phyloP scores from a whole-genome alignment of 2,113 vertebrate species.

The Triplophysa rosa region DNA sequence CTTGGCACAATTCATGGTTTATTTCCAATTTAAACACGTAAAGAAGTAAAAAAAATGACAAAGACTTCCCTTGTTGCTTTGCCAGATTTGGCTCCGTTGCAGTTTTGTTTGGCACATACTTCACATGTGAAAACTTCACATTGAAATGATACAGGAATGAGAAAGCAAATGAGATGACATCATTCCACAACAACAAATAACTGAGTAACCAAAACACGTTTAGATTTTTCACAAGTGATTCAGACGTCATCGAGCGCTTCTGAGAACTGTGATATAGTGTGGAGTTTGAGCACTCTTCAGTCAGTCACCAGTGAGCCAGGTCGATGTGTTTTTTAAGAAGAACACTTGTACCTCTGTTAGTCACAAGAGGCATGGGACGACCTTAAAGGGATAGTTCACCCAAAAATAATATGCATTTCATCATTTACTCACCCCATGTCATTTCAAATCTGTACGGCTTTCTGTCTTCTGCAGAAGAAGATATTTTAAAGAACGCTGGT shows the following conservation, averaged over 20 bases:
- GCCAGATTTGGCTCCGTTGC: background rate
- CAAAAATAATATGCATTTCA: too few species aligned
- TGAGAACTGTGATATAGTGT: background rate
- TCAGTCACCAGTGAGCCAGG: background rate
- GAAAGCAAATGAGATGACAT: background rate
- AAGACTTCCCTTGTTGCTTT: background rate
- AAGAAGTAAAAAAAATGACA: background rate
- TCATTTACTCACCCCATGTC: too few species aligned
- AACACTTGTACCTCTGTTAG: background rate
- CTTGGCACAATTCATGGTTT: conserved; percentile 1
- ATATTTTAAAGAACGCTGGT: too few species aligned
- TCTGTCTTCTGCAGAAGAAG: too few species aligned
- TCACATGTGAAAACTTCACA: background rate
- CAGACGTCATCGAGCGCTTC: background rate
- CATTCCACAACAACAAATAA: background rate
- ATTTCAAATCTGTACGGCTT: too few species aligned
- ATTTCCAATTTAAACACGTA: conserved; percentile 9
- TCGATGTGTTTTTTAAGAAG: background rate
- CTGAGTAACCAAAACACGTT: background rate
- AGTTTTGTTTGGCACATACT: background rate
- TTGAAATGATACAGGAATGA: background rate
- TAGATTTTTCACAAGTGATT: background rate
- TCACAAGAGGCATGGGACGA: conserved; percentile 47
- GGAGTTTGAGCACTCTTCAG: background rate
- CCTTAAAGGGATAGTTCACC: too few species aligned